Conservation (phyloP, 2,113 vertebrate species). For the Procavia capensis region DNA sequence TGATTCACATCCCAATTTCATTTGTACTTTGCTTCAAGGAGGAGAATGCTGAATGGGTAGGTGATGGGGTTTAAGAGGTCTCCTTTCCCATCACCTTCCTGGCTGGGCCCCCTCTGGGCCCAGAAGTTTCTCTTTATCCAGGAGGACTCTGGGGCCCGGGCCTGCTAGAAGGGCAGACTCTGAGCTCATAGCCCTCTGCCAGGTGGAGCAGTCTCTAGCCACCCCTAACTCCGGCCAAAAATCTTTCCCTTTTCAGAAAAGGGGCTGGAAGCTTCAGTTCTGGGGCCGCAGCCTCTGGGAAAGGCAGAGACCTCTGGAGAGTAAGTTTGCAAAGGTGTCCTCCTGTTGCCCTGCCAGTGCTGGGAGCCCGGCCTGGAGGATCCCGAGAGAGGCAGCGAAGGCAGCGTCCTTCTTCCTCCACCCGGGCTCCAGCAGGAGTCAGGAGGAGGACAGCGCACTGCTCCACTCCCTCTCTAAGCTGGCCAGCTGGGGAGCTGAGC, state of each 20-base stretch:
- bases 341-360: too few species aligned
- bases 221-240: slow-evolving; percentile 18
- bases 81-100: background rate
- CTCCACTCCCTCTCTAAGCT: background rate
- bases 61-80: too few species aligned
- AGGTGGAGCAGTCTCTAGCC: background rate
- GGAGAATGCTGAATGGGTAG: background rate
- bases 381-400: background rate
- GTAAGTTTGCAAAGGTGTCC: slow-evolving; percentile 55
- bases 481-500: background rate
- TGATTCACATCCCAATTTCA: background rate
- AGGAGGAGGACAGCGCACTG: background rate
- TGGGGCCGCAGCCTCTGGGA: background rate
- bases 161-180: background rate
- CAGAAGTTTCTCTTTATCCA: slow-evolving; percentile 57
- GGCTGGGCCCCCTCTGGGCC: background rate
- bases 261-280: background rate
- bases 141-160: background rate
- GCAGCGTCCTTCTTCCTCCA: background rate
- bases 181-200: background rate
- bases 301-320: background rate
- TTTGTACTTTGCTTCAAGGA: background rate
- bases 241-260: background rate
- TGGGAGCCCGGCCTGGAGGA: background rate
- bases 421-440: background rate